These are phyloP conservation scores for Odontomyia ornata DNA, from an alignment of 2,888 invertebrate genomes.

Conservation along the genomic window DNA sequence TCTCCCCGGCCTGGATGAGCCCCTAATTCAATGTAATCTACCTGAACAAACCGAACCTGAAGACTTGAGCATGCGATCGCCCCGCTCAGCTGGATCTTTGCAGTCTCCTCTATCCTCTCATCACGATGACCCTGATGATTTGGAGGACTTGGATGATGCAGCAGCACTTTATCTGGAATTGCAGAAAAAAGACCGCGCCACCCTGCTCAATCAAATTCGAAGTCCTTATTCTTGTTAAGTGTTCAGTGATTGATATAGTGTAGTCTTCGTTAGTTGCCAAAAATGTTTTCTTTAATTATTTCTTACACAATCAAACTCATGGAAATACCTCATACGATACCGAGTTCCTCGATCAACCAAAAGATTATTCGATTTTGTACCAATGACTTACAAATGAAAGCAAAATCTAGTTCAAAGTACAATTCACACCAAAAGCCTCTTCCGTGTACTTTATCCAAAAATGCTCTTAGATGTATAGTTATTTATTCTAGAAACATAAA, in stretches of 20 bases:
- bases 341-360: no score
- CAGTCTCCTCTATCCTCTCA: conserved; percentile 64
- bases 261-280: not conserved
- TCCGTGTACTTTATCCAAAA: no score
- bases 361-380: no score
- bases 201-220: conserved; percentile 2
- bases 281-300: not conserved
- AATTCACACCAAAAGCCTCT: conserved; percentile 12
- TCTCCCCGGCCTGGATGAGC: conserved; percentile 62
- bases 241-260: not conserved
- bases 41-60: conserved; percentile 93
- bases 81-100: conserved; percentile 57
- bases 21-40: conserved; percentile 58
- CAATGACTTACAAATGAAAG: not conserved
- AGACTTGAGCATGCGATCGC: conserved; percentile 79
- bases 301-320: not conserved
- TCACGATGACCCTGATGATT: conserved; percentile 65
- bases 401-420: conserved; percentile 23
- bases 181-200: conserved; percentile 52
- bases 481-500: conserved; percentile 14
- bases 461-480: conserved; percentile 6
- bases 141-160: conserved; percentile 68
- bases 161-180: conserved; percentile 66
- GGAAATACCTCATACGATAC: not conserved
- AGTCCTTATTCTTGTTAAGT: conserved; percentile 29